Conservation (phyloP, 2,888 invertebrate species). For the Agriopis leucophaearia region DNA sequence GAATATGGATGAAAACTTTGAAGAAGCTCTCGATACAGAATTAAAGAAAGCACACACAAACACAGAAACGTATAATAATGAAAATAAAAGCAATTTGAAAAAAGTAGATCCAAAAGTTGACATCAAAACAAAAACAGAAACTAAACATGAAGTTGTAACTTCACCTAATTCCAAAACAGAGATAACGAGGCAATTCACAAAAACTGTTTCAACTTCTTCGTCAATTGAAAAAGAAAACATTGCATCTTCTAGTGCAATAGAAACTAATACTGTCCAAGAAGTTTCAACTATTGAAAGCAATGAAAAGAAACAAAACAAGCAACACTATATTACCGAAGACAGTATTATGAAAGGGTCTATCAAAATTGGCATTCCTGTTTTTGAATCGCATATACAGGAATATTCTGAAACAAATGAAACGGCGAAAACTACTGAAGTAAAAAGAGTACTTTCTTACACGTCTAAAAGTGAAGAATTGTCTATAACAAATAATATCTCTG, state of each 20-base stretch:
- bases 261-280: slow-evolving; percentile 35
- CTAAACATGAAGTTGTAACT: slow-evolving; percentile 32
- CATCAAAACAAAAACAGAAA: slow-evolving; percentile 17
- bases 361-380: slow-evolving; percentile 44
- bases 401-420: slow-evolving; percentile 30
- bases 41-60: slow-evolving; percentile 11
- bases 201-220: slow-evolving; percentile 29
- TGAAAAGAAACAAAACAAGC: slow-evolving; percentile 26
- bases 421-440: slow-evolving; percentile 33
- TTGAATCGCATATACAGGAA: slow-evolving; percentile 37
- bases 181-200: slow-evolving; percentile 22
- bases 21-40: slow-evolving; percentile 27
- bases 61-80: slow-evolving; percentile 9
- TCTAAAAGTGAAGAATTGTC: slow-evolving; percentile 27
- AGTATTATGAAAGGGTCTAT: slow-evolving; percentile 42
- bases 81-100: slow-evolving; percentile 17
- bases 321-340: slow-evolving; percentile 39
- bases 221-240: slow-evolving; percentile 29
- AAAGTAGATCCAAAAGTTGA: slow-evolving; percentile 4
- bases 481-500: not conserved
- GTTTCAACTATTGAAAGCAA: slow-evolving; percentile 23
- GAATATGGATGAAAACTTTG: slow-evolving; percentile 31
- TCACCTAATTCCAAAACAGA: slow-evolving; percentile 40
- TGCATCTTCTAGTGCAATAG: slow-evolving; percentile 31
- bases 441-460: slow-evolving; percentile 34